Evolutionary conservation across 1,140 invertebrate species (phyloP), one percentile per base, ranked within the genome.

Genomic region (Brachionus asplanchnoidis): DNA sequence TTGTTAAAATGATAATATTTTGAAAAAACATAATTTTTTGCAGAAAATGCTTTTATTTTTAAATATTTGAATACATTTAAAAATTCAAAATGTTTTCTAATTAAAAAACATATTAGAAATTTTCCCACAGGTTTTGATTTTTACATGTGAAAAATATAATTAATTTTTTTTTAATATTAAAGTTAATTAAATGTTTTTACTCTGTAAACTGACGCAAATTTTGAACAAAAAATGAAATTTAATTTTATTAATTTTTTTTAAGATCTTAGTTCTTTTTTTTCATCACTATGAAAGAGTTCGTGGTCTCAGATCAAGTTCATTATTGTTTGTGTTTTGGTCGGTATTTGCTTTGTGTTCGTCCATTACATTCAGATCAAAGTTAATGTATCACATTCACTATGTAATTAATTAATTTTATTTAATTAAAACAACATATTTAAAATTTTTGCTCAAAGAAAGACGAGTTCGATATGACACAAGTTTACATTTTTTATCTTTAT

Each of bases 341-440:
- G 53, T 82, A 12, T 82, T 82, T 17, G 50, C 53, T 44, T 46
- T 82, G 23, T 82, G 79, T 68, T 65, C 65, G 4, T 60, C 79
- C 1, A 82, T 82, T 46, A 82, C 79, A 14, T 68, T 82, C 36
- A 42, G 79, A 65, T 82, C 79, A 82, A 82, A 82, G 53, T 65
- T 82, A 23, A 65, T 82, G 79, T 82, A 82, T n/a, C 53, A 82
- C 20, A 82, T 82, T 44, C 65, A 82, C 53, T 82, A 82, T 46
- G 79, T 82, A 82, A 82, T 26, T 26, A 20, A 36, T 7, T 36
- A 1, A 28, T 28, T 28, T 28, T 36, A 36, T 36, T 36, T 36
- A 36, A 36, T 36, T 36, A 36, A 36, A 12, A 36, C 36, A 36
- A 40, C 3, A 14, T 66, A 9, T 36, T 36, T 36, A 36, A 36